phyloP scores from a whole-genome alignment of 2,113 vertebrate genomes.

The Hydrochoerus hydrochaeris region DNA sequence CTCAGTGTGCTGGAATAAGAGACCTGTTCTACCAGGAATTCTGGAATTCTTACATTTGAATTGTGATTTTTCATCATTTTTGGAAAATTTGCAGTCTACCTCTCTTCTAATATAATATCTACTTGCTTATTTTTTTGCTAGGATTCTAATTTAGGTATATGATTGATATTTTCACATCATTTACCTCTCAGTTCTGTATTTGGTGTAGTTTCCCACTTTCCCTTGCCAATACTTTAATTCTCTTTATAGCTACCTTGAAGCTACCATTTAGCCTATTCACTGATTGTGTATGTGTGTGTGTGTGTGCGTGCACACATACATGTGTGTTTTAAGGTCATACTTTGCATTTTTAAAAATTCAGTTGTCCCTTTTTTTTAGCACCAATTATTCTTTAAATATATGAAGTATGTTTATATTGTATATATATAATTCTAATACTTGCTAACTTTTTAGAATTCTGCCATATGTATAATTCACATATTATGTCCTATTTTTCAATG shows the following conservation, averaged over 20 bases:
- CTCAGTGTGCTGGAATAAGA: background rate
- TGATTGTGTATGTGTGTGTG: background rate
- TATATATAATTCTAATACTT: background rate
- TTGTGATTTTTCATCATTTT: background rate
- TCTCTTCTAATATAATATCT: background rate
- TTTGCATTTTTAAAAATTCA: background rate
- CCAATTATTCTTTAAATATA: background rate
- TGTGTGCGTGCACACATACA: background rate
- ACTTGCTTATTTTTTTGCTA: background rate
- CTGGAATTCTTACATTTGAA: background rate
- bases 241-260: background rate
- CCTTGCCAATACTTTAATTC: background rate
- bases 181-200: background rate
- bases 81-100: background rate
- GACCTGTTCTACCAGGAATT: background rate
- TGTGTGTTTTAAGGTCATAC: background rate
- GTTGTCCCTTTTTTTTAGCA: background rate
- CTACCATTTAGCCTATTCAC: background rate
- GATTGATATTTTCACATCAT: background rate
- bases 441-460: background rate
- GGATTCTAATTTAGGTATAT: conserved; percentile 32
- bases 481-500: background rate
- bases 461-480: background rate
- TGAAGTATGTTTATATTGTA: background rate
- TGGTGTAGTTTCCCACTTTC: background rate